Percentiles rank a stretch among this genome's conserved stretches.
Conservation (phyloP, 2,888 invertebrate genomes). For the Imbricaverruca yamaguchii region DNA sequence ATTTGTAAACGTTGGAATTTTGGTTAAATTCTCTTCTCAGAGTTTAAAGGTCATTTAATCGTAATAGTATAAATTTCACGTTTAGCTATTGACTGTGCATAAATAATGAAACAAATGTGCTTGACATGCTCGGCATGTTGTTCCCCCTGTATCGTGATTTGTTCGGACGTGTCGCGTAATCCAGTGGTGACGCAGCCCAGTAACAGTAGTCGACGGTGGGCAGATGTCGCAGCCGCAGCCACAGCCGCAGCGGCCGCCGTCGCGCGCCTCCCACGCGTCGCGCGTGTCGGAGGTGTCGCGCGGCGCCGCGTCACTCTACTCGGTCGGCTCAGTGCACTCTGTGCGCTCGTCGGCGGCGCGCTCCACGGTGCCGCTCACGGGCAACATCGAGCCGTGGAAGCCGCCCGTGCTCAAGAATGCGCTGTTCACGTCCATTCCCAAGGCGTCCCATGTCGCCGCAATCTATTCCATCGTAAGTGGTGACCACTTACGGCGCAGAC, state of each 20-base stretch:
- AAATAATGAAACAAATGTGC: too few species aligned
- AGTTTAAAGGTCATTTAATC: too few species aligned
- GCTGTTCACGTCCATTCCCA: constrained; percentile 71
- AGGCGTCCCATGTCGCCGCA: constrained; percentile 67
- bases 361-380: neutral
- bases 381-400: neutral
- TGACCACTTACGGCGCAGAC: too few species aligned
- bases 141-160: too few species aligned
- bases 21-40: too few species aligned
- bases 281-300: neutral
- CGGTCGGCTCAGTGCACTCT: neutral
- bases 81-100: too few species aligned
- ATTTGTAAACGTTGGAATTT: too few species aligned
- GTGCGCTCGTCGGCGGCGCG: neutral
- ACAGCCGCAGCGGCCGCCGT: constrained; percentile 1
- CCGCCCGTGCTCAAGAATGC: constrained; percentile 69
- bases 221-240: neutral
- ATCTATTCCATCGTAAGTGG: constrained; percentile 55
- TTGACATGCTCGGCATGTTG: too few species aligned
- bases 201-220: too few species aligned
- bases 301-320: neutral
- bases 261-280: neutral
- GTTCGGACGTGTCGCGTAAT: too few species aligned
- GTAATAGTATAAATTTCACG: too few species aligned
- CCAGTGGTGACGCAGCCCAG: too few species aligned